Conservation (phyloP, 2,797 vertebrate genomes). For the Melanotaenia nigrans region DNA sequence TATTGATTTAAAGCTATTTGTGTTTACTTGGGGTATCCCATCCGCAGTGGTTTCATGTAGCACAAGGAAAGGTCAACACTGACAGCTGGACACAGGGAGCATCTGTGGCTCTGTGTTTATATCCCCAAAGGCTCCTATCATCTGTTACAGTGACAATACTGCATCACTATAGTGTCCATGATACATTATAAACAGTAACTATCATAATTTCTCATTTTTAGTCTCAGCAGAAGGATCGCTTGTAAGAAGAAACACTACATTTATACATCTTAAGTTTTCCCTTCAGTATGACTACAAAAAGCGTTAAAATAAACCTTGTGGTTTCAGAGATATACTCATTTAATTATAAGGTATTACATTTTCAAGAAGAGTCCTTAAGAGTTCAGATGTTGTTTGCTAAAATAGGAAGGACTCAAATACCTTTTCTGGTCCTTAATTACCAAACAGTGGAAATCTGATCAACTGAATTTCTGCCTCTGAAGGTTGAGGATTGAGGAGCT, state of each 20-base stretch:
- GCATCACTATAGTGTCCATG: conserved; percentile 7
- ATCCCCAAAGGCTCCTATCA: conserved; percentile 35
- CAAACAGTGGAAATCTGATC: not conserved
- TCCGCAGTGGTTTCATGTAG: conserved; percentile 34
- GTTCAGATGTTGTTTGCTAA: too few relatives aligned
- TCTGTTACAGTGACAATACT: conserved; percentile 22
- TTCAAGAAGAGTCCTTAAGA: too few relatives aligned
- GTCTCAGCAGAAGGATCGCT: not conserved
- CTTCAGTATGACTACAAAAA: too few relatives aligned
- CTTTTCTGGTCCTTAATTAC: conserved; percentile 41
- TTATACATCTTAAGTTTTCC: too few relatives aligned
- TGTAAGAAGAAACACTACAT: not conserved
- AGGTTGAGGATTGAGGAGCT: conserved; percentile 27
- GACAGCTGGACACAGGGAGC: conserved; percentile 61
- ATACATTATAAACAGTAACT: not conserved
- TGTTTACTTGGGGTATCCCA: conserved; percentile 33
- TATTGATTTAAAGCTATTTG: conserved; percentile 14
- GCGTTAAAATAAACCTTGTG: too few relatives aligned
- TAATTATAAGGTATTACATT: too few relatives aligned
- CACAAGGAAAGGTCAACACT: conserved; percentile 71
- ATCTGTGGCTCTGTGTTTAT: conserved; percentile 61
- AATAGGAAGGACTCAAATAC: not conserved
- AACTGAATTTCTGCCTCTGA: conserved; percentile 3
- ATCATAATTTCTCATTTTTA: not conserved
- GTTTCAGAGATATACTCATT: too few relatives aligned